phyloP scores from a whole-genome alignment of 2,113 vertebrate species.

The Antigone vipio region DNA sequence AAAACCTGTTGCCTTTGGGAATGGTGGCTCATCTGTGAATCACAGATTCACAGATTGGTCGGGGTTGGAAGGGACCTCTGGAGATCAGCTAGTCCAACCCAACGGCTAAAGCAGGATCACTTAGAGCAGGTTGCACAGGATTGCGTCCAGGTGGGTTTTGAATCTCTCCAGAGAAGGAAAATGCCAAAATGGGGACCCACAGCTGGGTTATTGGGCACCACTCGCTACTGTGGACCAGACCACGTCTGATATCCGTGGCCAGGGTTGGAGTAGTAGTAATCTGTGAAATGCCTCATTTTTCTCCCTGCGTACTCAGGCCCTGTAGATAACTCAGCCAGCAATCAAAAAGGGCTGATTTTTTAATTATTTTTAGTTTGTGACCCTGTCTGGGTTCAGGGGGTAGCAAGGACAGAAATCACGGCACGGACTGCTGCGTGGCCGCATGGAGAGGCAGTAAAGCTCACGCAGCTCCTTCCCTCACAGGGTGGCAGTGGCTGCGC shows the following conservation, averaged over 20 bases:
- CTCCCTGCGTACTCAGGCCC: neutral
- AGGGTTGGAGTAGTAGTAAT: neutral
- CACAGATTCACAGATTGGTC: no score
- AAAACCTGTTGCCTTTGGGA: neutral
- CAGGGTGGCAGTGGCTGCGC: neutral
- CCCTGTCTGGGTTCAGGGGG: neutral
- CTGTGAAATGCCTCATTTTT: neutral
- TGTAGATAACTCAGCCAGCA: neutral
- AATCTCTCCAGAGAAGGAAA: no score
- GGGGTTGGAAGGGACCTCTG: no score
- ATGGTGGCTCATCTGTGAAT: neutral
- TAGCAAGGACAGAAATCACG: neutral
- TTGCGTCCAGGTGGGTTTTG: no score
- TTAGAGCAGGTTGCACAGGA: no score
- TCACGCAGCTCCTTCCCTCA: neutral
- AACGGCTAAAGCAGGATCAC: no score
- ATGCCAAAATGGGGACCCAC: neutral
- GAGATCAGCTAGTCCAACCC: no score
- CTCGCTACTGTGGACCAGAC: neutral
- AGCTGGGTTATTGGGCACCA: neutral
- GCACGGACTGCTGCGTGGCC: accelerated
- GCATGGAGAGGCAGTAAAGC: neutral
- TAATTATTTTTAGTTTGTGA: neutral
- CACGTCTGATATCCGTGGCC: neutral
- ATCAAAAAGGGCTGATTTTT: neutral